Conservation (phyloP, 2,113 vertebrate species). For the Equus przewalskii region DNA sequence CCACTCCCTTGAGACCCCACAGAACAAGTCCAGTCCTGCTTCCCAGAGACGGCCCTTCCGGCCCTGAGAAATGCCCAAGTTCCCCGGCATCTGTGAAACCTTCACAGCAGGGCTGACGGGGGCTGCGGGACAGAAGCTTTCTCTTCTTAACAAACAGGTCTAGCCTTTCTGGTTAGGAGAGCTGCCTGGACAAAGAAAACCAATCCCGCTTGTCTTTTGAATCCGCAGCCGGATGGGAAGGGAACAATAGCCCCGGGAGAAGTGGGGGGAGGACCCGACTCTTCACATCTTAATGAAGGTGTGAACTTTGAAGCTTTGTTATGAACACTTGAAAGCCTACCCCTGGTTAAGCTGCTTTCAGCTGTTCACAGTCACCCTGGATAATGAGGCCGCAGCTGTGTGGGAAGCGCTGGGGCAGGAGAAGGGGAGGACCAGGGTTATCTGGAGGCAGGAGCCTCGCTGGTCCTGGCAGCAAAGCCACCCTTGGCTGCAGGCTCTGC, state of each 20-base stretch:
- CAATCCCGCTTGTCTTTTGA: constrained; percentile 78
- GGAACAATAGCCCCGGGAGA: constrained; percentile 77
- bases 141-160: constrained; percentile 77
- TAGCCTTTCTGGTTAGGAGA: constrained; percentile 82
- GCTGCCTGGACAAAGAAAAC: constrained; percentile 82
- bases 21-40: constrained; percentile 47
- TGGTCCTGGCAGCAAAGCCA: constrained; percentile 72
- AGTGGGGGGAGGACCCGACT: constrained; percentile 71
- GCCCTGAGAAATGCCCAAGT: constrained; percentile 41
- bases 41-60: background rate
- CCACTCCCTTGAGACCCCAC: background rate
- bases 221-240: constrained; percentile 70
- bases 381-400: constrained; percentile 82
- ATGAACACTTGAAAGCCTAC: constrained; percentile 80
- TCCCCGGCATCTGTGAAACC: constrained; percentile 35
- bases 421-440: constrained; percentile 72
- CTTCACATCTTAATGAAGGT: constrained; percentile 85
- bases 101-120: constrained; percentile 57
- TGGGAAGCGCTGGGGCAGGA: constrained; percentile 76
- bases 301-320: constrained; percentile 83
- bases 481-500: constrained; percentile 68
- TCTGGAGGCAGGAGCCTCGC: constrained; percentile 58
- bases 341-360: constrained; percentile 73
- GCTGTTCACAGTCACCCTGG: constrained; percentile 62
- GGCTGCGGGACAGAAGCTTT: constrained; percentile 54